Conservation (phyloP, 2,113 vertebrate species). For the Tragelaphus imberbis region DNA sequence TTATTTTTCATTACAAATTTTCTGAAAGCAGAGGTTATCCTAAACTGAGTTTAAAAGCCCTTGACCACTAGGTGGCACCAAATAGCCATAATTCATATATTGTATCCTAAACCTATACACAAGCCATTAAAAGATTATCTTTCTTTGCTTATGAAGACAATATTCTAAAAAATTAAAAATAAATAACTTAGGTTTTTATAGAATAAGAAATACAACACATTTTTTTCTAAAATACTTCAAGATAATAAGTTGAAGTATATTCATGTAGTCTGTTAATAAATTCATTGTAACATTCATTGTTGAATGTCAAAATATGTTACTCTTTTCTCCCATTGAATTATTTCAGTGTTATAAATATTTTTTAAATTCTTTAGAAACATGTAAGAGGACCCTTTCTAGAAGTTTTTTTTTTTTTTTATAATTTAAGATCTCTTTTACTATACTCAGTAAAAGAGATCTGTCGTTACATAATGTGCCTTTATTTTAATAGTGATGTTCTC, state of each 20-base stretch:
- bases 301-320: conserved; percentile 2
- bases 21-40: neutral
- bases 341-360: neutral
- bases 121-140: neutral
- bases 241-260: neutral
- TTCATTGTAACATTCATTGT: neutral
- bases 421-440: neutral
- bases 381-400: neutral
- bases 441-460: neutral
- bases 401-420: neutral
- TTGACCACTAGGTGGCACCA: conserved; percentile 79
- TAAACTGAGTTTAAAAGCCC: conserved; percentile 38
- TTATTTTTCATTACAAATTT: neutral
- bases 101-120: neutral
- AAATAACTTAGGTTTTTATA: neutral
- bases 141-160: neutral
- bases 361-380: neutral
- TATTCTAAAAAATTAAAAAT: conserved; percentile 2
- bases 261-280: neutral
- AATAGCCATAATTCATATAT: conserved; percentile 64
- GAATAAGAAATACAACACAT: neutral
- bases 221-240: neutral
- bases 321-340: neutral
- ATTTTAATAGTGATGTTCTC: conserved; percentile 35
- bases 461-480: neutral